Evolutionary conservation across 2,113 vertebrate genomes (phyloP).

Genomic region (Trichechus manatus): DNA sequence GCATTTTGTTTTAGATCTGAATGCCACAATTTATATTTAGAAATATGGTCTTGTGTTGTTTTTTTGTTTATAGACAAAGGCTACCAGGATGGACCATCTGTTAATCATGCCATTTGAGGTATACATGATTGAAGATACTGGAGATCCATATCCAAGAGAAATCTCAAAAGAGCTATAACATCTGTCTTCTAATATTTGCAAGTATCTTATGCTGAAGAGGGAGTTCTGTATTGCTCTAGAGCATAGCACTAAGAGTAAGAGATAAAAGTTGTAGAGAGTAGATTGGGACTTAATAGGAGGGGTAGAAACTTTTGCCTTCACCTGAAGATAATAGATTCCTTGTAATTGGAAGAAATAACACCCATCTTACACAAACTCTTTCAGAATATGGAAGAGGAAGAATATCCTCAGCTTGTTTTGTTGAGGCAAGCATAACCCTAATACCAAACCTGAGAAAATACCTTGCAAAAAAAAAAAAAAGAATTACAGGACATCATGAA

Average conservation of each 20-base stretch:
- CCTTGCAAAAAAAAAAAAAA: neutral
- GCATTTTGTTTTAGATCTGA: neutral
- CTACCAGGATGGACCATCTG: neutral
- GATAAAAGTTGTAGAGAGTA: neutral
- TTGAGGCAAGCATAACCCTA: neutral
- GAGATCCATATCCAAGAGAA: neutral
- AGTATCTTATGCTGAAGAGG: neutral
- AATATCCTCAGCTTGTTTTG: neutral
- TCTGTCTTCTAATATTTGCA: neutral
- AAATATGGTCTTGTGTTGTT: neutral
- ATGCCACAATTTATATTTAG: neutral
- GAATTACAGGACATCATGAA: neutral
- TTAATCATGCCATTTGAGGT: neutral
- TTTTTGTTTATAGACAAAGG: neutral
- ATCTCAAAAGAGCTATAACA: neutral
- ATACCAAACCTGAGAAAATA: neutral
- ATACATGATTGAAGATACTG: neutral
- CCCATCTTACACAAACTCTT: neutral
- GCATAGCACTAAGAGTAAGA: neutral
- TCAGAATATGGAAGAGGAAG: neutral
- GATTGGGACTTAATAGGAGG: neutral
- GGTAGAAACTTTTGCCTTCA: neutral
- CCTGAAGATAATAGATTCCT: neutral
- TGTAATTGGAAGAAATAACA: neutral
- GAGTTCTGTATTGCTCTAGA: neutral